A percentile compares a stretch with the other conserved stretches of the same genome.
phyloP scores from a whole-genome alignment of 2,797 vertebrate genomes.

The Lepidocolaptes lacrymiger region DNA sequence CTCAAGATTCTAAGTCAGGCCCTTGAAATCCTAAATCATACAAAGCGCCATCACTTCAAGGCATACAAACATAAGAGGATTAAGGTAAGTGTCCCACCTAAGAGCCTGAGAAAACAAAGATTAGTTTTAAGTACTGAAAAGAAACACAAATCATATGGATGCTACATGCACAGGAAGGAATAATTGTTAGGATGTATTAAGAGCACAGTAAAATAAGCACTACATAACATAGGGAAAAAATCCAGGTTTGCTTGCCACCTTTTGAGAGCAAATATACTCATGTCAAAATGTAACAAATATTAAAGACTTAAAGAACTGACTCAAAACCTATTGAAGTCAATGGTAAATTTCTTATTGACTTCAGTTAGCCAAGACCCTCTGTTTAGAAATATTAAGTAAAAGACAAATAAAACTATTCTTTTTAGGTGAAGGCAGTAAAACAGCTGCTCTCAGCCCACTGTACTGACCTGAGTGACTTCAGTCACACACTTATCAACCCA shows the following conservation, averaged over 20 bases:
- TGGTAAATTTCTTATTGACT: background rate
- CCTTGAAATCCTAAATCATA: conserved; percentile 81
- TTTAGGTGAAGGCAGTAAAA: background rate
- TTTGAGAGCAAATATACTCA: conserved; percentile 55
- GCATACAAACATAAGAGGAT: conserved; percentile 79
- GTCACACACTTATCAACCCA: background rate
- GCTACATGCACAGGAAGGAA: conserved; percentile 42
- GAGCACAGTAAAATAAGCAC: conserved; percentile 32
- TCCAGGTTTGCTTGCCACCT: conserved; percentile 49
- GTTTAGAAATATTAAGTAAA: conserved; percentile 30
- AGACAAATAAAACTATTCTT: conserved; percentile 35
- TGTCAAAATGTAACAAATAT: conserved; percentile 45
- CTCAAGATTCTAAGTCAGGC: conserved; percentile 70
- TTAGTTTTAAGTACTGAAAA: conserved; percentile 76
- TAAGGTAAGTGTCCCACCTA: conserved; percentile 79
- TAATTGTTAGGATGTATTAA: conserved; percentile 45
- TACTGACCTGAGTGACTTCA: background rate
- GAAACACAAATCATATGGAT: conserved; percentile 67
- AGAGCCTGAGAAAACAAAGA: conserved; percentile 78
- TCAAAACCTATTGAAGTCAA: conserved; percentile 27
- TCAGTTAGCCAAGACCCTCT: background rate
- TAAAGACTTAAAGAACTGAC: background rate
- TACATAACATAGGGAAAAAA: conserved; percentile 12
- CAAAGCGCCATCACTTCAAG: conserved; percentile 72
- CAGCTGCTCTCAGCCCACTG: background rate